Conservation (phyloP, 2,113 vertebrate genomes). For the Pagrus major region DNA sequence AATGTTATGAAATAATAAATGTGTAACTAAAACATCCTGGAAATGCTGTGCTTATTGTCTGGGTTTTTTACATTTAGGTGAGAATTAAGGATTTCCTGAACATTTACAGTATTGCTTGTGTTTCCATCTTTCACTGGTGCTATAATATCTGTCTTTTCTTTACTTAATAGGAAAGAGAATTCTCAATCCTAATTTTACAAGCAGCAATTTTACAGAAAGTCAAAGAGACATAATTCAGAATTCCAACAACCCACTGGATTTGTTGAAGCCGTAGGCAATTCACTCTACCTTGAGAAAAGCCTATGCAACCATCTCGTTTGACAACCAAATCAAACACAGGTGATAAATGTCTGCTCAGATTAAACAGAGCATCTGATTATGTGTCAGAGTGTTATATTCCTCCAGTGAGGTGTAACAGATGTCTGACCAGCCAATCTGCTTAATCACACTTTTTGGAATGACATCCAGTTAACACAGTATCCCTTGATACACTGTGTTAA, state of each 20-base stretch:
- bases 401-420: conserved; percentile 74
- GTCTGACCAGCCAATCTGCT: conserved; percentile 74
- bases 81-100: neutral
- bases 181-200: conserved; percentile 13
- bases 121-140: neutral
- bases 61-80: neutral
- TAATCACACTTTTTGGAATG: conserved; percentile 75
- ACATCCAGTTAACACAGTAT: conserved; percentile 62
- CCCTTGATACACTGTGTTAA: conserved; percentile 55
- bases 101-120: neutral
- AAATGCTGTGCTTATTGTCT: neutral
- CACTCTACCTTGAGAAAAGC: conserved; percentile 50
- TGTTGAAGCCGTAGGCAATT: conserved; percentile 46
- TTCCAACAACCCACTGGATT: conserved; percentile 45
- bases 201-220: conserved; percentile 36
- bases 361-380: conserved; percentile 72
- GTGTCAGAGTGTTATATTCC: conserved; percentile 71
- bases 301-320: conserved; percentile 53
- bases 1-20: neutral
- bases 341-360: conserved; percentile 73
- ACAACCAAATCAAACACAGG: conserved; percentile 73
- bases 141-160: conserved; percentile 3
- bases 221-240: conserved; percentile 39
- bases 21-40: neutral
- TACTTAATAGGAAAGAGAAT: neutral